phyloP scores from a whole-genome alignment of 37 sponge, comb jelly and placozoan species.

The Diacarnus erythraeanus region DNA sequence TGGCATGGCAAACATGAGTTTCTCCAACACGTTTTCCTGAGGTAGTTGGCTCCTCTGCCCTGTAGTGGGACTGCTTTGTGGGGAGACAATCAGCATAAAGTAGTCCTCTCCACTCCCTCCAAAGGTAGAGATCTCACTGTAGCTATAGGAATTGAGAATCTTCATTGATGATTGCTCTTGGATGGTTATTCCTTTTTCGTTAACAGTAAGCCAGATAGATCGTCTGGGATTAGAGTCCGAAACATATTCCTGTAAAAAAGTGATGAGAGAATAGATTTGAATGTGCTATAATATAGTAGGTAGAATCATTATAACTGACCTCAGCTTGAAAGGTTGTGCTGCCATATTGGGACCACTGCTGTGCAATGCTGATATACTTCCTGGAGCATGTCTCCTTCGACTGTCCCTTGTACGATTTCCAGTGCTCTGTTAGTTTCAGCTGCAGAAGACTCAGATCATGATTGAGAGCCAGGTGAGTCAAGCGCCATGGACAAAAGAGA shows the following conservation, averaged over 20 bases:
- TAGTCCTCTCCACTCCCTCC: conserved; percentile 36
- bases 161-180: conserved; percentile 11
- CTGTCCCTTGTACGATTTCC: conserved; percentile 23
- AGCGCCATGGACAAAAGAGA: conserved; percentile 40
- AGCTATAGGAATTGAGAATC: conserved; percentile 4
- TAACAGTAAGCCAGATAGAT: conserved; percentile 37
- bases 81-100: conserved; percentile 46
- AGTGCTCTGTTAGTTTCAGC: conserved; percentile 29
- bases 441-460: conserved; percentile 44
- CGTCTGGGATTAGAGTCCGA: not conserved
- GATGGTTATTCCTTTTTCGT: conserved; percentile 43
- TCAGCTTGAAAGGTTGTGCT: conserved; percentile 42
- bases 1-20: conserved; percentile 47
- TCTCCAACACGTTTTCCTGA: conserved; percentile 14
- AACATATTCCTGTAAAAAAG: not conserved
- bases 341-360: conserved; percentile 38
- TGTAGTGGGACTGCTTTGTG: not conserved
- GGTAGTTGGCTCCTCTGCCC: not conserved
- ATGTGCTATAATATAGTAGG: not conserved
- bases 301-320: conserved; percentile 14
- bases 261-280: not conserved
- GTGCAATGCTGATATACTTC: conserved; percentile 26
- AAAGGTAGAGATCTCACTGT: conserved; percentile 42
- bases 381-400: conserved; percentile 27
- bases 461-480: conserved; percentile 31